A percentile compares a stretch with the other conserved stretches of the same genome.
phyloP scores from a whole-genome alignment of 2,888 invertebrate genomes.

The Apocheima hispidaria region DNA sequence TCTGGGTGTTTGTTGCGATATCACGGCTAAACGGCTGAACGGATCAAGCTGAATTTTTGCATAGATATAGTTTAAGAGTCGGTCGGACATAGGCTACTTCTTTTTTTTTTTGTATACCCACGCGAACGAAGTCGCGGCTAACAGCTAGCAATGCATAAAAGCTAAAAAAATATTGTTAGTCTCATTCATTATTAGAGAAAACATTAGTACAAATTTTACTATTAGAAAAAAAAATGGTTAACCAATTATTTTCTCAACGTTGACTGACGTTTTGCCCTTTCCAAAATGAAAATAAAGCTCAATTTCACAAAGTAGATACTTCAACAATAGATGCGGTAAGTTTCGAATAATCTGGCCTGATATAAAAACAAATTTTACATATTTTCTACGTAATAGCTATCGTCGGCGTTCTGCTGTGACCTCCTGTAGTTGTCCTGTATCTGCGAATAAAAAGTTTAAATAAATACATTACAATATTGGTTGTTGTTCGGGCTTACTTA shows the following conservation, averaged over 20 bases:
- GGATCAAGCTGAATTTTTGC: no score
- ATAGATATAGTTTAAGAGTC: no score
- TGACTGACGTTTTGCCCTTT: background rate
- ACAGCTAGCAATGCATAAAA: no score
- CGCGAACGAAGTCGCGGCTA: no score
- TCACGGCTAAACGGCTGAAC: no score
- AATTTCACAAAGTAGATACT: constrained; percentile 14
- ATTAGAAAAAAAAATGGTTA: background rate
- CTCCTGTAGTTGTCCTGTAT: constrained; percentile 78
- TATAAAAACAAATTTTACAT: constrained; percentile 59
- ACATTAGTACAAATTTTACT: no score
- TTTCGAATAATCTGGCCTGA: constrained; percentile 37
- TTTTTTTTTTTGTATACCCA: no score
- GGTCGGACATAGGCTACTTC: no score
- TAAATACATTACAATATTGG: background rate
- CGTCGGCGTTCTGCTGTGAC: constrained; percentile 70
- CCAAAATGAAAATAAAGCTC: constrained; percentile 30
- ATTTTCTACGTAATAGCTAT: constrained; percentile 68
- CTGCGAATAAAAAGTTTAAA: constrained; percentile 50
- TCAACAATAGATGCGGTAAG: constrained; percentile 25
- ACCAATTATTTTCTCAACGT: background rate
- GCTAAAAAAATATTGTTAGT: no score
- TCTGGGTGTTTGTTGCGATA: no score
- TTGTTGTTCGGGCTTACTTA: background rate
- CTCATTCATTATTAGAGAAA: no score